Evolutionary conservation across 2,113 vertebrate species (phyloP).

Genomic region (Antechinus stuartii): DNA sequence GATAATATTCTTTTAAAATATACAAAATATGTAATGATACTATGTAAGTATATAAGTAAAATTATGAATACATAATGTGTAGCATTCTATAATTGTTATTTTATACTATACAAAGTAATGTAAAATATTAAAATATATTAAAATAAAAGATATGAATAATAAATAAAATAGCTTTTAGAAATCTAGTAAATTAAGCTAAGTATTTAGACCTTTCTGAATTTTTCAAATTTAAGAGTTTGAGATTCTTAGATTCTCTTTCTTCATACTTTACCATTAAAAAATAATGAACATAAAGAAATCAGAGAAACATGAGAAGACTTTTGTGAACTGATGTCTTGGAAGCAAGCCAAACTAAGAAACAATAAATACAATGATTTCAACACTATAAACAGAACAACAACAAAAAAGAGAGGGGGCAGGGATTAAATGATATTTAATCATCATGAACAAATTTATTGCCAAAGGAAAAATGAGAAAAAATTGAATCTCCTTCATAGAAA

Average conservation of each 20-base stretch:
- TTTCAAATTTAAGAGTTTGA: no score
- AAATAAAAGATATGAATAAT: no score
- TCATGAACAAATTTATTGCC: background rate
- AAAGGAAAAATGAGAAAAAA: background rate
- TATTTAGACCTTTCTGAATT: no score
- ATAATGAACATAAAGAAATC: background rate
- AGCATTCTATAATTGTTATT: no score
- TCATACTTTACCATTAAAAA: background rate
- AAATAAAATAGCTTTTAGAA: no score
- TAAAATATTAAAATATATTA: no score
- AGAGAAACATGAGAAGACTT: background rate
- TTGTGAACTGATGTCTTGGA: background rate
- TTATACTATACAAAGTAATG: no score
- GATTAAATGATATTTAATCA: background rate
- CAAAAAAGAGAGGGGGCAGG: background rate
- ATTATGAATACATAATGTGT: no score
- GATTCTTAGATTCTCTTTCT: background rate
- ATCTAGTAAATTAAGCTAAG: no score
- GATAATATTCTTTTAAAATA: no score
- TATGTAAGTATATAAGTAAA: no score
- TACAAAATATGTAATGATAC: no score
- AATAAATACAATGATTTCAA: background rate
- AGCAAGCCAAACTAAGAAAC: background rate
- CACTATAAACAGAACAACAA: background rate
- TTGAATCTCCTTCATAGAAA: background rate